Percentiles rank a stretch among this genome's conserved stretches.
Conservation (phyloP, 2,888 invertebrate genomes). For the Ferdinandea cuprea region DNA sequence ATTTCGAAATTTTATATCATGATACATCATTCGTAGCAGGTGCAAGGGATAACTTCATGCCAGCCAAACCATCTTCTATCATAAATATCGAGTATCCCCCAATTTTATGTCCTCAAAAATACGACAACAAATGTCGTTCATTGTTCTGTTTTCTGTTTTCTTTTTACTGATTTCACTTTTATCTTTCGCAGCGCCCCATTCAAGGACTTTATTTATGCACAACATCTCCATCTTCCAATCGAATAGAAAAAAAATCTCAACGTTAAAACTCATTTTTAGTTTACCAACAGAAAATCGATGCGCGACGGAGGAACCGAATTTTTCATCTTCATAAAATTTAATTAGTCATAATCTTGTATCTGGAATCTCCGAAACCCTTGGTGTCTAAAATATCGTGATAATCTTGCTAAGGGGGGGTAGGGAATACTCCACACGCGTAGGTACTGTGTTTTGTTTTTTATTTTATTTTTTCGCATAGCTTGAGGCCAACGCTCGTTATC, state of each 20-base stretch:
- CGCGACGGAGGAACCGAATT: constrained; percentile 5
- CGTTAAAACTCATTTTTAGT: constrained; percentile 19
- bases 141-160: constrained; percentile 8
- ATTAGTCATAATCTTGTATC: constrained; percentile 67
- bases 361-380: constrained; percentile 25
- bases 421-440: too few species aligned
- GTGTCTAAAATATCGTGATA: constrained; percentile 45
- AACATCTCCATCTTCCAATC: background rate
- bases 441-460: background rate
- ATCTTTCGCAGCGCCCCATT: background rate
- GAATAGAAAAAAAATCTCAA: too few species aligned
- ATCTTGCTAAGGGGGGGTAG: constrained; percentile 7
- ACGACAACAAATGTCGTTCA: constrained; percentile 11
- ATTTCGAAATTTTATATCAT: constrained; percentile 19
- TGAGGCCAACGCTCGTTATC: constrained; percentile 17
- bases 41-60: background rate
- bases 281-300: constrained; percentile 39
- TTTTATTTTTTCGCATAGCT: constrained; percentile 9
- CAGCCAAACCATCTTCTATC: background rate
- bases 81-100: constrained; percentile 18
- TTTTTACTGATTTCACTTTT: background rate
- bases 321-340: constrained; percentile 69
- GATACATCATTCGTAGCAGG: constrained; percentile 25
- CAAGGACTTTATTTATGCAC: background rate
- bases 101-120: constrained; percentile 40